Evolutionary conservation across 2,888 invertebrate genomes (phyloP), one percentile per base, ranked within the genome.

Genomic region (Tuta absoluta): DNA sequence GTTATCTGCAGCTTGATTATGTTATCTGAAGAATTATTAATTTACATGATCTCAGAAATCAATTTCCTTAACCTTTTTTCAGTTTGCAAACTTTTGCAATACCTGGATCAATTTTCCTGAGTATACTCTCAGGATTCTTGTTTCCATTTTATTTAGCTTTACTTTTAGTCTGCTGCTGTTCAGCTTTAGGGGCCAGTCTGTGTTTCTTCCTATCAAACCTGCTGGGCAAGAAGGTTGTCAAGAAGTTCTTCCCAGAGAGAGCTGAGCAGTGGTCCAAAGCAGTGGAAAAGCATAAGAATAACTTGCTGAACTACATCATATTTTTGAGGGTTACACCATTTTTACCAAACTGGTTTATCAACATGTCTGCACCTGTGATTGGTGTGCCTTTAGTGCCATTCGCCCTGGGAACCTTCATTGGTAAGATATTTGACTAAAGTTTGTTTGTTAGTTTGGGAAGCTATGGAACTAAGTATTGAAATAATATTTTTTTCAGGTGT

Each of bases 21-120:
- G 17, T 11, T n/a, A 45, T 23, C 11, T 7, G 4, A 53, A 33
- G 10, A 33, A 33, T 4, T 23, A 21, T 51, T n/a, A 14, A 53
- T 19, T 23, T 41, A 41, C 63, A 72, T 63, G 67, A 66, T 68
- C 72, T 17, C 48, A 17, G 19, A 21, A 49, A 17, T 45, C 8
- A n/a, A 10, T 21, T 76, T 82, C 84, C 87, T 89, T 84, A 78
- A 86, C 76, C 57, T 23, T 51, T 19, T 71, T 72, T 75, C 90
- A 98, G 98, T 88, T 93, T 99, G 80, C 99, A 99, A 94, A 98
- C 99, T 68, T 99, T 99, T 93, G 99, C 99, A 78, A 99, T 99
- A 92, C 99, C 99, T 68, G 99, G 99, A 70, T 99, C 99, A 17
- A 95, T 99, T 80, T 99, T 99, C 83, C 93, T 99, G 63, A 99